Percentiles rank a stretch among this genome's conserved stretches.
phyloP scores from a whole-genome alignment of 23 tunicate genomes.

The Halocynthia aurantium region DNA sequence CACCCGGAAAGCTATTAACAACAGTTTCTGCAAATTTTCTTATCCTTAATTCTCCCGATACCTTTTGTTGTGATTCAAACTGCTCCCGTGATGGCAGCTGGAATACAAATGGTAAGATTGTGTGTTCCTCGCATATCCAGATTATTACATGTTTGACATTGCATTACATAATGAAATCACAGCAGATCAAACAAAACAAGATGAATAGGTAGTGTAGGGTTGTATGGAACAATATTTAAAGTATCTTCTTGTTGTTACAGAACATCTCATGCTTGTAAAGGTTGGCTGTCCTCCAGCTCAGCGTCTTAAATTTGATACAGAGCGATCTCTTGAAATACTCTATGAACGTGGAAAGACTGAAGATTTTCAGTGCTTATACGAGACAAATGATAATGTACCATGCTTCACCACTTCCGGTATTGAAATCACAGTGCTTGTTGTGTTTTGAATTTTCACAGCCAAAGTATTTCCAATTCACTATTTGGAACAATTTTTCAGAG shows the following conservation, averaged over 20 bases:
- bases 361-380: constrained; percentile 35
- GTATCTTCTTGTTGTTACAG: constrained; percentile 1
- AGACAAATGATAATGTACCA: constrained; percentile 30
- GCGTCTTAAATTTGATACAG: constrained; percentile 49
- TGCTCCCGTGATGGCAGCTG: too few relatives aligned
- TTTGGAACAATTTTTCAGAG: constrained; percentile 22
- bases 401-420: constrained; percentile 62
- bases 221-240: too few relatives aligned
- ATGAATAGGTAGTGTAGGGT: too few relatives aligned
- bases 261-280: constrained; percentile 25
- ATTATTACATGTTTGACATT: too few relatives aligned
- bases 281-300: constrained; percentile 87
- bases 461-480: neutral
- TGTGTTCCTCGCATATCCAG: too few relatives aligned
- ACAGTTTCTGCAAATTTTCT: neutral
- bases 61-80: too few relatives aligned
- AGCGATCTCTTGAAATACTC: constrained; percentile 33
- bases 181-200: too few relatives aligned
- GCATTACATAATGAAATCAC: too few relatives aligned
- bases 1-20: constrained; percentile 7
- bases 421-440: neutral
- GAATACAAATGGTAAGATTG: too few relatives aligned
- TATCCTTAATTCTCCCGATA: too few relatives aligned
- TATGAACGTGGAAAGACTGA: constrained; percentile 43
- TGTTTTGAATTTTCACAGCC: neutral